Conservation (phyloP, 30 jellyfish, hydroid and myxozoan species). For the Aurelia aurita region DNA sequence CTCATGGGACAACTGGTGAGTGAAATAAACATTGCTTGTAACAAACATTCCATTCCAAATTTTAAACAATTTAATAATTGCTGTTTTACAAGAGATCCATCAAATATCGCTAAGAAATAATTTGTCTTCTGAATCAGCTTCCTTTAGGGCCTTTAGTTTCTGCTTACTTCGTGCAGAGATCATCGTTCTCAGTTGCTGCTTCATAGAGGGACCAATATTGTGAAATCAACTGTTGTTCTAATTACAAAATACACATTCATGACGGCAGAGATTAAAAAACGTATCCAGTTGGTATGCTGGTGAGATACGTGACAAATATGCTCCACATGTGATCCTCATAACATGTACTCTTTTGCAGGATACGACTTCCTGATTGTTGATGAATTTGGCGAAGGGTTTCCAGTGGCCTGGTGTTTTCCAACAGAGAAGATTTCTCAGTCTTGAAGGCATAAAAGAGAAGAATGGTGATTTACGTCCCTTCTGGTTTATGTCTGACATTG, state of each 20-base stretch:
- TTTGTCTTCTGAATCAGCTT: no score
- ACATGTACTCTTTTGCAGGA: not conserved
- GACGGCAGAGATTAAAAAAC: no score
- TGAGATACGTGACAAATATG: no score
- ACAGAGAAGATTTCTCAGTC: conserved; percentile 6
- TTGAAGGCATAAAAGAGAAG: conserved; percentile 1
- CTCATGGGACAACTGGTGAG: conserved; percentile 16
- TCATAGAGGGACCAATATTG: no score
- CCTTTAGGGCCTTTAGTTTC: no score
- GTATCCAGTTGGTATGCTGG: no score
- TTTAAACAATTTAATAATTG: not conserved
- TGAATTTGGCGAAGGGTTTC: conserved; percentile 7
- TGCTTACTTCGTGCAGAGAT: no score
- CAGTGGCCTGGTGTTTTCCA: conserved; percentile 21
- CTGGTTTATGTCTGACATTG: conserved; percentile 16
- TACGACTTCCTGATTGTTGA: conserved; percentile 12
- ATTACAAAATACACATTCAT: no score
- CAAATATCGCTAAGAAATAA: no score
- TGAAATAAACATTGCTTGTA: not conserved
- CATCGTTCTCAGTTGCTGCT: no score
- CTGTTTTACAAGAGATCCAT: no score
- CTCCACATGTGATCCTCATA: no score
- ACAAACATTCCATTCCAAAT: not conserved
- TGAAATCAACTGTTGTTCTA: not conserved
- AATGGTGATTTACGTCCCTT: not conserved